Evolutionary conservation across 2,113 vertebrate genomes (phyloP).

Genomic region (Falco punctatus): DNA sequence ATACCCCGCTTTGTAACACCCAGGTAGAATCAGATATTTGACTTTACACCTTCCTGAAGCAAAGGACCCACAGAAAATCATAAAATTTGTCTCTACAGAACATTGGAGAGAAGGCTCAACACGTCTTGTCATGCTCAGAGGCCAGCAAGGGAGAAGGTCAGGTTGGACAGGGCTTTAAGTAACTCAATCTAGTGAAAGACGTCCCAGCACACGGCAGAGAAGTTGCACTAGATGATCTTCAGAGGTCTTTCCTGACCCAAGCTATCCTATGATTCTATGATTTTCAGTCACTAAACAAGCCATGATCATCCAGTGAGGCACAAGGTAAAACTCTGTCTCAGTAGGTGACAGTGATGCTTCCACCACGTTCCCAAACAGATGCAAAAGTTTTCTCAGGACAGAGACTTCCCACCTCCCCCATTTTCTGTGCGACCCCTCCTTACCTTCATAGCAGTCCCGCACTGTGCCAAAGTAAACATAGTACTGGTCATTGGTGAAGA

Average conservation of each 20-base stretch:
- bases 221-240: background rate
- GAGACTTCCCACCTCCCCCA: background rate
- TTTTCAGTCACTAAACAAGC: background rate
- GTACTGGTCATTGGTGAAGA: conserved; percentile 98
- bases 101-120: background rate
- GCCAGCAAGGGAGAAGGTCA: background rate
- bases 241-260: background rate
- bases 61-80: background rate
- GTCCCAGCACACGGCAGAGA: background rate
- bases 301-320: background rate
- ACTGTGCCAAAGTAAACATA: conserved; percentile 97
- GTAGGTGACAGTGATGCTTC: background rate
- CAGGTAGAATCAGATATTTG: background rate
- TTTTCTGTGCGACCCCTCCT: conserved; percentile 27
- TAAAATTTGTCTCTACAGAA: background rate
- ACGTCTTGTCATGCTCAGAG: background rate
- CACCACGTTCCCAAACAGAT: background rate
- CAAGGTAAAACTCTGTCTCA: background rate
- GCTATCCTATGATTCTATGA: background rate
- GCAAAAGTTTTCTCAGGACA: background rate
- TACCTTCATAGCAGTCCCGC: conserved; percentile 96
- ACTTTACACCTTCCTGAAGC: background rate
- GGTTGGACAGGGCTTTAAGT: background rate
- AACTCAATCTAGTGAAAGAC: background rate
- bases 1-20: background rate